phyloP scores from a whole-genome alignment of 2,888 invertebrate genomes.

The Polydesmus complanatus region DNA sequence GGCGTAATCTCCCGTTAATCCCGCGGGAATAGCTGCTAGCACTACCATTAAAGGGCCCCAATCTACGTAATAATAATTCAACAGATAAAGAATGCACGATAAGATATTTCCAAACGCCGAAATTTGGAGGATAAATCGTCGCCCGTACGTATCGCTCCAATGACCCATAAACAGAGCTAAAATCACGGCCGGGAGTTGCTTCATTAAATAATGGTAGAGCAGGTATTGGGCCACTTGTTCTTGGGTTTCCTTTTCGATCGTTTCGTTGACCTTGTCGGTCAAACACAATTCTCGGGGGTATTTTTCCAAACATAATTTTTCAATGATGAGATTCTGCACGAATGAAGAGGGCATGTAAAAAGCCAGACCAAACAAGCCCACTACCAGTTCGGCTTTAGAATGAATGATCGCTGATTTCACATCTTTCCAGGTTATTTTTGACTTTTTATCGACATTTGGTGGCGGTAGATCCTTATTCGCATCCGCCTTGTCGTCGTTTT shows the following conservation, averaged over 20 bases:
- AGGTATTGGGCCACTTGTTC: constrained; percentile 2
- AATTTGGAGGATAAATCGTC: background rate
- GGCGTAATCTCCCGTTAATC: constrained; percentile 12
- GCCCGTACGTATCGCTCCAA: constrained; percentile 11
- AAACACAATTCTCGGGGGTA: constrained; percentile 1
- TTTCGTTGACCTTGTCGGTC: background rate
- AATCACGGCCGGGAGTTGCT: constrained; percentile 7
- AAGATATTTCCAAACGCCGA: constrained; percentile 7
- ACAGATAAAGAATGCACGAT: constrained; percentile 5
- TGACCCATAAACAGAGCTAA: constrained; percentile 10
- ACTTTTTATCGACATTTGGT: too few species aligned
- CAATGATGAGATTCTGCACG: constrained; percentile 2
- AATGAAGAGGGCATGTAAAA: constrained; percentile 5
- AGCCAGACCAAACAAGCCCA: constrained; percentile 1
- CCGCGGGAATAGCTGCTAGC: constrained; percentile 8
- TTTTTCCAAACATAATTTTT: constrained; percentile 1
- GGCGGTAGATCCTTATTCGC: too few species aligned
- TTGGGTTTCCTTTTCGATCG: background rate
- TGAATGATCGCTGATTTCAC: too few species aligned
- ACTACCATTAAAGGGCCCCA: constrained; percentile 7
- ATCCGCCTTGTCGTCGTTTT: too few species aligned
- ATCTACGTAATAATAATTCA: constrained; percentile 4
- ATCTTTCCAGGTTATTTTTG: background rate
- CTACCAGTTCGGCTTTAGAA: constrained; percentile 5
- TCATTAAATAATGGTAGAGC: constrained; percentile 4